Evolutionary conservation across 2,888 invertebrate genomes (phyloP), one percentile per base, ranked within the genome.

Genomic region (Epicampocera succincta): DNA sequence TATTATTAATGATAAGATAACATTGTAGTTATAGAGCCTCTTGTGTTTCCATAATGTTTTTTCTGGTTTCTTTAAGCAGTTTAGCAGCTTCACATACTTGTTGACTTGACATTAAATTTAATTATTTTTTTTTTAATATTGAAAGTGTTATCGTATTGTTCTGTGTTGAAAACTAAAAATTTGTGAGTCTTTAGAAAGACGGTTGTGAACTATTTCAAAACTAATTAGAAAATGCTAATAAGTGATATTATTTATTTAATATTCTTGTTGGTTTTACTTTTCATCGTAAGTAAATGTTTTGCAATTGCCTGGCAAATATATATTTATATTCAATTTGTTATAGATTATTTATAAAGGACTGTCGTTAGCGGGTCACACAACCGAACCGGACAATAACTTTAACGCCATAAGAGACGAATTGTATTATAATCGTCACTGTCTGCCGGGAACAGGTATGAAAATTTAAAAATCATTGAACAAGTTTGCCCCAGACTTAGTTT

Each of bases 231-330:
- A 71, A 88, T 88, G 88, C 74, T 84, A 25, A 66, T 84, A 2
- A 83, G 56, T 19, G 87, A 88, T 69, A 63, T 89, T 1, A 84
- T 87, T 42, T 88, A 87, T 79, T 75, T 88, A 56, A 40, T 83
- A 4, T 38, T 88, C 8, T 40, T 89, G 54, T 54, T 86, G 61
- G 15, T 89, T 3, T 60, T 88, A 3, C 11, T 88, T 19, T 66
- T 85, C 29, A 29, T 86, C 58, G 88, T 89, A 85, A 89, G 89
- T 88, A 42, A 29, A n/a, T n/a, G n/a, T n/a, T 38, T 65, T 13
- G 8, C 2, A 73, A 61, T 29, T 42, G 11, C 17, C 11, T 12
- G 12, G 12, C 11, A 15, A 50, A 50, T 21, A 13, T 50, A n/a
- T 13, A 4, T 1, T 15, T 42, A 13, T 17, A 38, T 40, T 9